Base-by-base conservation (phyloP, 1,140 invertebrate species). In the Elysia chlorotica region DNA sequence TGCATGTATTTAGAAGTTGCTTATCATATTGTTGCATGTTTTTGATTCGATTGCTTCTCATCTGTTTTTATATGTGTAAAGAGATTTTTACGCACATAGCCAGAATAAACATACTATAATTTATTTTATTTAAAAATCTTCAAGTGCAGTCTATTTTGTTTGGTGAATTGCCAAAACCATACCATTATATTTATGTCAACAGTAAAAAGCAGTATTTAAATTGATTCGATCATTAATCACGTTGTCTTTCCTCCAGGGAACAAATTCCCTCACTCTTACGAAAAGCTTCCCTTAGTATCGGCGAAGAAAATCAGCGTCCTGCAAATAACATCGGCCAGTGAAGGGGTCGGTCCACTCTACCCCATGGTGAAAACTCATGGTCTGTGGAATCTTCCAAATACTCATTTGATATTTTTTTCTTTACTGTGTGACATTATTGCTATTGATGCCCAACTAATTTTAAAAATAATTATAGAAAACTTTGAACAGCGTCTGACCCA, bases 231-330 rank as follows among this genome's bases (percentile, higher is more conserved):
- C n/a, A n/a, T n/a, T n/a, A n/a, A n/a, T n/a, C n/a, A n/a, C n/a
- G n/a, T n/a, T n/a, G n/a, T 33, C 36, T 33, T 63, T 28, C 23
- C 19, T 10, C 28, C 28, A 69, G 66, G 66, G 1, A 69, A 69
- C 66, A 69, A 69, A 31, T 69, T 69, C 36, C 66, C 66, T 10
- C 66, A 69, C 35, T 69, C 66, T 23, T 69, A 69, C 31, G 48
- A 69, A 36, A 10, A 69, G 1, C 30, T 57, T 30, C 66, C 66
- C 30, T 37, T 37, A 25, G 48, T 56, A 2, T 69, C 66, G 3
- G 25, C 48, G 19, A 19, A 69, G 48, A 69, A 69, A 33, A 57
- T 69, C 30, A 69, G 53, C 31, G 19, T 69, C 33, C 48, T 23
- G 41, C 5, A 21, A 1, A 33, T 35, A 25, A 37, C 2, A 19